Base-by-base conservation (phyloP, 2,797 vertebrate genomes). In the Neoniphon sammara region DNA sequence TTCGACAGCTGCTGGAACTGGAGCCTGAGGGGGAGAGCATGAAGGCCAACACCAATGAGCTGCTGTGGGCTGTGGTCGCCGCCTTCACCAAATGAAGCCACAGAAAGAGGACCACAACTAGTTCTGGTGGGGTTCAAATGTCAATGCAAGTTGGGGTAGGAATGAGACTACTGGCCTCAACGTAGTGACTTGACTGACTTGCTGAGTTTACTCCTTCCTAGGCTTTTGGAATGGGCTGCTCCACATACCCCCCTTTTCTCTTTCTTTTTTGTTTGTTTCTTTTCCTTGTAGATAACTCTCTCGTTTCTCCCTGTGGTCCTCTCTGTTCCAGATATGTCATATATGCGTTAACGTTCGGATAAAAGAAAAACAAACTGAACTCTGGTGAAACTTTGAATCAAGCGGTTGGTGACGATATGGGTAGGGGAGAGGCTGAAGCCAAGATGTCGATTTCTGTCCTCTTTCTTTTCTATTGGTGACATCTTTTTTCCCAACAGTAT, bases 11-110 rank as follows among this genome's bases (percentile, higher is more conserved):
- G 44, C 93, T 98, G 34, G 97, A 99, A 90, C 92, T 98, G 89
- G 97, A 99, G 91, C 97, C 97, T 0, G 97, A 99, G 87, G 95
- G 94, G 2, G 97, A 98, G 88, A 96, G 96, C 94, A 88, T 95
- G 89, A 98, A 98, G 93, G 80, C 94, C 88, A 96, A 92, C 81
- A 84, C 95, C 2, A 98, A 95, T 11, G 96, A 99, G 94, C 93
- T 98, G 80, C 89, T 98, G 34, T 99, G 97, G 97, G 96, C 96
- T 1, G 97, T 98, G 47, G 96, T 99, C 80, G 95, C 97, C 0
- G 96, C 97, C 20, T 98, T 99, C 90, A 99, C 96, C 83, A 99
- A 99, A 91, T 99, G 94, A 96, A 85, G 72, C 54, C 44, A 15
- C 23, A 15, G 21, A 30, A 4, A 53, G 17, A 44, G 30, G 12